Base-by-base conservation (phyloP, 1,140 invertebrate genomes). In the Leptinotarsa texana region DNA sequence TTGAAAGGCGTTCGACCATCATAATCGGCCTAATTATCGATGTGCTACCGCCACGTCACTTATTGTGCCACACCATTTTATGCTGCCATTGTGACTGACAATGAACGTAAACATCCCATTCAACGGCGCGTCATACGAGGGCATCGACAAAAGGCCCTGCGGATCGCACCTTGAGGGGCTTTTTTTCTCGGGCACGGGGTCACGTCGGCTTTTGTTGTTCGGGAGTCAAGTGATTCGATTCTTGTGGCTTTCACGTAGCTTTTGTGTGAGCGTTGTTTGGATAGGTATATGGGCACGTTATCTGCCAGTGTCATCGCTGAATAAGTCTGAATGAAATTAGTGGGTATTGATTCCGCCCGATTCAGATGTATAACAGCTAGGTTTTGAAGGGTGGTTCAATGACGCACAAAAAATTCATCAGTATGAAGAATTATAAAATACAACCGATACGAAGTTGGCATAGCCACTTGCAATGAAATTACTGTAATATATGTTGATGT, bases 21-120 rank as follows among this genome's bases (percentile, higher is more conserved):
- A 68, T 68, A 68, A 68, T 68, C 66, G 24, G n/a, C 66, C 66
- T 68, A 68, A 68, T 68, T 68, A 68, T 68, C 66, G 33, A 68
- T 27, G 22, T 66, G n/a, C 51, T 57, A 57, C 51, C 51, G 51
- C 51, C 51, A 57, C 51, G 24, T 68, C 66, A 42, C 24, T 24
- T 47, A 68, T 68, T 68, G 66, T 68, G 18, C 66, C 24, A 42
- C 66, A 42, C 66, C 66, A 68, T 68, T 68, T 68, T 68, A 47
- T 68, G 24, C 66, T 68, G n/a, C 51, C 13, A 68, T 68, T 68
- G 66, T 68, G 66, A 68, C 42, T 33, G n/a, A 68, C 66, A 68
- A 68, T 68, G 66, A 42, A 68, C 13, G 66, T 42, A 68, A 17
- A 68, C 66, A 68, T 68, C 33, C 66, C 42, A 68, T 68, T 68